phyloP scores from a whole-genome alignment of 2,113 vertebrate species.

The Pelecanus crispus region DNA sequence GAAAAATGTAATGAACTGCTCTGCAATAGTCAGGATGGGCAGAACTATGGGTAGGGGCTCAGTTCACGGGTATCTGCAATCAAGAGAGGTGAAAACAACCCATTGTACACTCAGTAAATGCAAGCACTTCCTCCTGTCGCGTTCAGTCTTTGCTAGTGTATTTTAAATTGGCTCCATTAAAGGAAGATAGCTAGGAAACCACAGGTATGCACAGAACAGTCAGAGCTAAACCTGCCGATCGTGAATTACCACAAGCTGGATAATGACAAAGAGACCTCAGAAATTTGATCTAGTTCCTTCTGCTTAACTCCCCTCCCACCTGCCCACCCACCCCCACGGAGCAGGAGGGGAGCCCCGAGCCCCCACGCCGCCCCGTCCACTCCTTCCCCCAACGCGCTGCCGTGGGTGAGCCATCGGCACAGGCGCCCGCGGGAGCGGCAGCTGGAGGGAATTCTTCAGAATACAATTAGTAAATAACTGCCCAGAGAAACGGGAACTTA shows the following conservation, averaged over 20 bases:
- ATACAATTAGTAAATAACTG: fast-evolving
- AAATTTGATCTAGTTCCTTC: not conserved
- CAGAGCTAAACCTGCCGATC: not conserved
- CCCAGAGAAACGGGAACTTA: not conserved
- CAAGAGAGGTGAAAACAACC: not conserved
- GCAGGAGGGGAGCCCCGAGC: not conserved
- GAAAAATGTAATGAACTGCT: not conserved
- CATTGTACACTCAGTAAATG: not conserved
- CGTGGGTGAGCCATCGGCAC: fast-evolving
- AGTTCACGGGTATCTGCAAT: fast-evolving
- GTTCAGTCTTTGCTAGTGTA: not conserved
- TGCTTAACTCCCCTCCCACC: not conserved
- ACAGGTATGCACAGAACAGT: not conserved
- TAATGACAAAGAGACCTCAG: not conserved
- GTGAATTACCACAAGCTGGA: not conserved
- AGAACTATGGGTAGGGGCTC: not conserved
- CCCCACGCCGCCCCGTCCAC: not conserved
- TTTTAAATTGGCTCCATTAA: not conserved
- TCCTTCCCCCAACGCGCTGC: not conserved
- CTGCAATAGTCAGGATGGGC: not conserved
- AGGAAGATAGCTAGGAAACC: not conserved
- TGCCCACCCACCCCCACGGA: not conserved
- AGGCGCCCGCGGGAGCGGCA: fast-evolving
- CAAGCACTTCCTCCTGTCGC: not conserved
- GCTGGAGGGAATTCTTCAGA: not conserved